Evolutionary conservation across 2,888 invertebrate species (phyloP), one percentile per base, ranked within the genome.

Genomic region (Leptinotarsa tumamoca): DNA sequence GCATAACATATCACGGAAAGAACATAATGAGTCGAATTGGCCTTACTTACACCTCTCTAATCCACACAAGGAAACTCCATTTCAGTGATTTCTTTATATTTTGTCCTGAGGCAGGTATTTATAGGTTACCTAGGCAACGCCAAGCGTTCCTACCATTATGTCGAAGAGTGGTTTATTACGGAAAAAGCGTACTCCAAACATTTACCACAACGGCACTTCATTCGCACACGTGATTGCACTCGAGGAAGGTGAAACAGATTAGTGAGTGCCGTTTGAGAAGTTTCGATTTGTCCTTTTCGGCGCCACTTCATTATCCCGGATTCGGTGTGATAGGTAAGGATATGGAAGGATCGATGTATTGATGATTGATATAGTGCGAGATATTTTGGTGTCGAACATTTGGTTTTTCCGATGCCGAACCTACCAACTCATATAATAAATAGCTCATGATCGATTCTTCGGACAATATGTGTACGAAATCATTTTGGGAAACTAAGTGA

Each of bases 161-260:
- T 61, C 75, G 74, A 66, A 73, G 72, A 70, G 76, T 74, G 72
- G 71, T 72, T 75, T 77, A 77, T 77, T 71, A 72, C 73, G 70
- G 68, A 69, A 74, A 79, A 72, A 72, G 71, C 75, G 73, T 72
- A 69, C 77, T 75, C 68, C 63, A 72, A 77, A 73, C 75, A 68
- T 72, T 77, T 68, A 72, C 75, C 75, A 73, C 75, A 77, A 77
- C 73, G 71, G 66, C 74, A 71, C 77, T 74, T 74, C 75, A 72
- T 75, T 75, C 68, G 71, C 77, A 79, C 79, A 79, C 77, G 79
- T 70, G 75, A 77, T 73, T 79, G 75, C 79, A 77, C 75, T 77
- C 66, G 58, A 69, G 66, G 68, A 68, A 68, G 54, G 68, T 21
- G 68, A 56, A 54, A 68, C 33, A 56, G 68, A 54, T 68, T 68